These are phyloP conservation scores for Drosophila watanabei DNA, from an alignment of 1,140 invertebrate genomes.

Conservation along the genomic window DNA sequence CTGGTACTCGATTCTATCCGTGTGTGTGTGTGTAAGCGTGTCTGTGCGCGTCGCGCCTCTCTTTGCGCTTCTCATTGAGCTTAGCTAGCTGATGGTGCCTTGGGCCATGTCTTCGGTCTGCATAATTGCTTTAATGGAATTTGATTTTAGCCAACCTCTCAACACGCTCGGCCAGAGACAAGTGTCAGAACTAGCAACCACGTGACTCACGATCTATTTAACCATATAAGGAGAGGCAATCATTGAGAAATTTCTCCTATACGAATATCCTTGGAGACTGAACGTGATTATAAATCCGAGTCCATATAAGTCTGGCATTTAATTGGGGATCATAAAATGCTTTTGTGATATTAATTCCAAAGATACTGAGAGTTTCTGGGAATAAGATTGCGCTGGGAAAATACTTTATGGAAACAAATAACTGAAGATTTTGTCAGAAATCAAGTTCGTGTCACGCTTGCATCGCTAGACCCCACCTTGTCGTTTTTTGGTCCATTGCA, in stretches of 20 bases:
- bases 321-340: background rate
- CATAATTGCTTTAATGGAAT: constrained; percentile 83
- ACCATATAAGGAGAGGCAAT: constrained; percentile 4
- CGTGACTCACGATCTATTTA: constrained; percentile 33
- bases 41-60: constrained; percentile 31
- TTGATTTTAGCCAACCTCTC: constrained; percentile 68
- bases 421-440: background rate
- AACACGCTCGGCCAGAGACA: constrained; percentile 40
- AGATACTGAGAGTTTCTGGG: background rate
- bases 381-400: background rate
- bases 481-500: constrained; percentile 76
- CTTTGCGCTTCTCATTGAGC: constrained; percentile 60
- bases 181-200: constrained; percentile 26
- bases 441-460: constrained; percentile 12
- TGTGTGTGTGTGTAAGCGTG: background rate
- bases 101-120: constrained; percentile 41
- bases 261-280: constrained; percentile 1
- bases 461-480: constrained; percentile 41
- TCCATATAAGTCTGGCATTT: constrained; percentile 4
- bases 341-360: background rate
- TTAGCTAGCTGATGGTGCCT: constrained; percentile 27
- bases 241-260: background rate
- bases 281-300: background rate
- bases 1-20: constrained; percentile 44
- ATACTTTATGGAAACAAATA: no score